Conservation (phyloP, 2,888 invertebrate species). For the Phlogophora meticulosa region DNA sequence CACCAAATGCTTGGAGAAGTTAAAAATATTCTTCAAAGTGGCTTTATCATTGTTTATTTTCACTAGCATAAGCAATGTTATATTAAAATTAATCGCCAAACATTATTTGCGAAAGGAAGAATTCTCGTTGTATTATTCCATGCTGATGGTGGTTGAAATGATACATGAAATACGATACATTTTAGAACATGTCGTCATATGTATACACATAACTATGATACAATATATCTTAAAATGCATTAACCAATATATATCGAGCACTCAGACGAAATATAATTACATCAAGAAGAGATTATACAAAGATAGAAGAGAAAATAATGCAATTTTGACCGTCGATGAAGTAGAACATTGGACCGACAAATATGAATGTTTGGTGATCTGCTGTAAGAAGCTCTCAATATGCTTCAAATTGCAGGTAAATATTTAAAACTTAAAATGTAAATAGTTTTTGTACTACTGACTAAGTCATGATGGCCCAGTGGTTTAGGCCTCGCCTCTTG, state of each 20-base stretch:
- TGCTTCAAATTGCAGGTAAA: slow-evolving; percentile 35
- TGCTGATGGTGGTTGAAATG: slow-evolving; percentile 3
- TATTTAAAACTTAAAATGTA: too few relatives aligned
- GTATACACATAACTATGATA: slow-evolving; percentile 6
- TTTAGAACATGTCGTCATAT: slow-evolving; percentile 19
- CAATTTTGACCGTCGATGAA: slow-evolving; percentile 6
- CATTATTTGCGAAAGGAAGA: not conserved
- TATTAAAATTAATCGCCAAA: slow-evolving; percentile 10
- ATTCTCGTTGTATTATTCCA: not conserved
- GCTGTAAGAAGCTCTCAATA: slow-evolving; percentile 15
- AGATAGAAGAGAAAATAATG: not conserved
- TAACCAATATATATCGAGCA: slow-evolving; percentile 6
- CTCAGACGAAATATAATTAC: slow-evolving; percentile 9
- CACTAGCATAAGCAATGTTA: not conserved
- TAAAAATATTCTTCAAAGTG: not conserved
- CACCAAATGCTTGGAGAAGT: not conserved
- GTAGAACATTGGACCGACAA: slow-evolving; percentile 16
- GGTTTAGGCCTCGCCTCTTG: too few relatives aligned
- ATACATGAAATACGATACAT: slow-evolving; percentile 16
- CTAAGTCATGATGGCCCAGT: too few relatives aligned
- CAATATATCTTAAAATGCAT: slow-evolving; percentile 18
- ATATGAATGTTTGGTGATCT: slow-evolving; percentile 16
- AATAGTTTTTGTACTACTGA: too few relatives aligned
- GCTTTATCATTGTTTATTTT: not conserved
- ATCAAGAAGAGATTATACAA: slow-evolving; percentile 15